These are phyloP conservation scores for Coranthus polyacanthus DNA, from an alignment of 2,797 vertebrate species.

Conservation along the genomic window DNA sequence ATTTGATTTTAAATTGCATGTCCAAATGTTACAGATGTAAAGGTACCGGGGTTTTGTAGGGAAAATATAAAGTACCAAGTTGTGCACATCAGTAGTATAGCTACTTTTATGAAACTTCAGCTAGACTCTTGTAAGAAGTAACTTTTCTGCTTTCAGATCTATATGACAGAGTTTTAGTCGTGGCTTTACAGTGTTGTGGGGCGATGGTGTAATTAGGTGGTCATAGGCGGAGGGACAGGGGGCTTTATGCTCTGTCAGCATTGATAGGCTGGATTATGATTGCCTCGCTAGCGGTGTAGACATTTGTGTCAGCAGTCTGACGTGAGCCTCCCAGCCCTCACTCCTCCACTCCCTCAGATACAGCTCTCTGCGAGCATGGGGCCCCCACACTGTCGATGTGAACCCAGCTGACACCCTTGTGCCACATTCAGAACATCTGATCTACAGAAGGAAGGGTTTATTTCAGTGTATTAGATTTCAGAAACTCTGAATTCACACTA, in stretches of 20 bases:
- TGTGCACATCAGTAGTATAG: no score
- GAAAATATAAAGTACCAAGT: no score
- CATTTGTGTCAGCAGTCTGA: conserved; percentile 79
- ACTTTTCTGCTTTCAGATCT: conserved; percentile 4
- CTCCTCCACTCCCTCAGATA: conserved; percentile 56
- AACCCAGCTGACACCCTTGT: conserved; percentile 54
- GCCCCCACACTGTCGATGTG: conserved; percentile 46
- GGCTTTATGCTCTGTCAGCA: conserved; percentile 66
- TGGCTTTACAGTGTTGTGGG: conserved; percentile 21
- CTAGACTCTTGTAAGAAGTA: no score
- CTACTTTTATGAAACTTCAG: background rate
- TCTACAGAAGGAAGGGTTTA: conserved; percentile 41
- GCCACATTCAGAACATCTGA: conserved; percentile 71
- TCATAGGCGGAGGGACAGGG: conserved; percentile 1
- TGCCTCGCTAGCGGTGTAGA: conserved; percentile 66
- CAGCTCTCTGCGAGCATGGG: conserved; percentile 37
- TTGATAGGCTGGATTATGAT: conserved; percentile 79
- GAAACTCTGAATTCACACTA: conserved; percentile 21
- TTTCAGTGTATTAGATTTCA: conserved; percentile 7
- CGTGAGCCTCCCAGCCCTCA: conserved; percentile 45
- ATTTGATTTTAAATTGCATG: no score
- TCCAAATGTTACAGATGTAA: no score
- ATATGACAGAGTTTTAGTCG: background rate
- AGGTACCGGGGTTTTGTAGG: no score
- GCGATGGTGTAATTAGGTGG: conserved; percentile 29